Evolutionary conservation across 2,113 vertebrate genomes (phyloP), one percentile per base, ranked within the genome.

Genomic region (Oenanthe oenanthe): DNA sequence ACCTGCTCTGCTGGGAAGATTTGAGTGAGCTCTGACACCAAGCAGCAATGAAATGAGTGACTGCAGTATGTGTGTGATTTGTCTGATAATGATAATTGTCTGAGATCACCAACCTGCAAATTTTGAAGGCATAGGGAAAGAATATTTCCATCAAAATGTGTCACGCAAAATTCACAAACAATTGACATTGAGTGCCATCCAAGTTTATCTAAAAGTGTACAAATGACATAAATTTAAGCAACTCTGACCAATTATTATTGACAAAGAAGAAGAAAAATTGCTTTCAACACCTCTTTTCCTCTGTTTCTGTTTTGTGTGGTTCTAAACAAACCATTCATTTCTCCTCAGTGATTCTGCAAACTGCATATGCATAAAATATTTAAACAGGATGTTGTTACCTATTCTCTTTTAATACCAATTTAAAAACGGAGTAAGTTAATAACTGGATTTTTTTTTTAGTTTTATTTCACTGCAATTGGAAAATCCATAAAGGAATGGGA

Each of bases 71-170:
- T 15, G 7, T 32, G 18, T 2, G 29, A 67, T 66, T 71, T 2
- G 0, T 54, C 32, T 58, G 42, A 26, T 36, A 57, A 50, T 24
- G 34, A 24, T 22, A 73, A 43, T 51, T 62, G 20, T n/a, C 50
- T 75, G 57, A 79, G 40, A 48, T 68, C 0, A 0, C 17, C 29
- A 73, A n/a, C 6, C 4, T 3, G 1, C 19, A 65, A 16, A 61
- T 66, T 92, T 51, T 70, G 20, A 89, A 88, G 26, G 11, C 21
- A 34, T 6, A n/a, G 4, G 7, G 15, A 54, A 85, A 60, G 11
- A 61, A 45, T 29, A 17, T 18, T 57, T 16, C 12, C 13, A 61
- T 8, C 20, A 61, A 85, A 76, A 88, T 26, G 2, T 20, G 10
- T 38, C 25, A 65, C 13, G 4, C 2, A 66, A 85, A 61, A 82